Evolutionary conservation across 2,113 vertebrate genomes (phyloP), one percentile per base, ranked within the genome.

Genomic region (Leucosticte australis): DNA sequence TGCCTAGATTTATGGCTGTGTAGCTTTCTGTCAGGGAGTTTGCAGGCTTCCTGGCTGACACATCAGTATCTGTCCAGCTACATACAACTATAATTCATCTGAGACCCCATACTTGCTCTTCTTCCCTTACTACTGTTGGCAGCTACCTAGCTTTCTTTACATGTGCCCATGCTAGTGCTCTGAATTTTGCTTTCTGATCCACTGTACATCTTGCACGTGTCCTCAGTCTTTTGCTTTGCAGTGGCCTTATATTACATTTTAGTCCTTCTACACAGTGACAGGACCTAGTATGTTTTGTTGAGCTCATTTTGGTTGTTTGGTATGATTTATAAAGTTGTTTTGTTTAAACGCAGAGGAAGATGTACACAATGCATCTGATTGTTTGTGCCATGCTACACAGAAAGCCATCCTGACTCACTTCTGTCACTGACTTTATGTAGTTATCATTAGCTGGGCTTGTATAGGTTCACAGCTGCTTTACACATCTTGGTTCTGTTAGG

Each of bases 401-500:
- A 87, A 83, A 59, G 76, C 39, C 50, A 44, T 77, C 42, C n/a
- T 35, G 37, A 27, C 63, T 60, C 3, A 1, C 21, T 88, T 33
- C 28, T 37, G 13, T 95, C 16, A 26, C 11, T 77, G 13, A 47
- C 52, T 83, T 69, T 49, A 21, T 27, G 26, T 52, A 41, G 0
- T 30, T 95, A 31, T 42, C 8, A 16, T 87, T 68, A 87, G 11
- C 31, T 78, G 65, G n/a, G 23, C 46, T 76, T 60, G 31, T 49
- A 7, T 60, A 56, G 18, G 37, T 81, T 77, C 80, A 70, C 56
- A 81, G 27, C 37, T 92, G 31, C 31, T 83, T 81, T 68, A 46
- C 30, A 64, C 57, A 33, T 52, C n/a, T 79, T 82, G 65, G 47
- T 52, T 94, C 65, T 87, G 41, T 89, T 83, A 83, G 59, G 64